Evolutionary conservation across 1,140 invertebrate species (phyloP).

Genomic region (Venustaconcha ellipsiformis): DNA sequence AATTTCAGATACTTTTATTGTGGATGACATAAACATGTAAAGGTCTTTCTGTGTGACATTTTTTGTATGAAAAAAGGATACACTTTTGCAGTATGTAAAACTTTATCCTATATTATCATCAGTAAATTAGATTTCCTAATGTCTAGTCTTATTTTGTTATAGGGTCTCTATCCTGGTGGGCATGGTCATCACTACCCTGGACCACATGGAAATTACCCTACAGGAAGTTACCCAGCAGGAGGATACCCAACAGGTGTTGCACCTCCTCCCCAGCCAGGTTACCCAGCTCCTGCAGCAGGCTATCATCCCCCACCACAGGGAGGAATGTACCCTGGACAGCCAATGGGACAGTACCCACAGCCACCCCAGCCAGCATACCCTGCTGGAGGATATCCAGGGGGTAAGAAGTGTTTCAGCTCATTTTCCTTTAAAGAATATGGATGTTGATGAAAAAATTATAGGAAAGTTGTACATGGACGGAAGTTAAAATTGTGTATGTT

Average conservation of each 20-base stretch:
- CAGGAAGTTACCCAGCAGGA: neutral
- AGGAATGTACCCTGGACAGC: neutral
- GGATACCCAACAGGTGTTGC: slow-evolving; percentile 23
- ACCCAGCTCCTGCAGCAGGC: slow-evolving; percentile 6
- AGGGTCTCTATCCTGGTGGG: neutral
- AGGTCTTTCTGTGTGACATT: too few species aligned
- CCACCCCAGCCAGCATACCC: slow-evolving; percentile 3
- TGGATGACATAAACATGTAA: too few species aligned
- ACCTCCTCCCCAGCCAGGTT: slow-evolving; percentile 12
- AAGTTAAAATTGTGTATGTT: too few species aligned
- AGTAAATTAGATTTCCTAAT: too few species aligned
- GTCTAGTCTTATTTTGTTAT: neutral
- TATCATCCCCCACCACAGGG: neutral
- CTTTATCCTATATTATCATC: neutral
- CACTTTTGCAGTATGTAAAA: too few species aligned
- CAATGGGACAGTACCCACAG: too few species aligned
- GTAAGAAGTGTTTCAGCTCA: too few species aligned
- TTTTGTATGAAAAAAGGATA: too few species aligned
- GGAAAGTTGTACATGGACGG: too few species aligned
- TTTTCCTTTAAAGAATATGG: too few species aligned
- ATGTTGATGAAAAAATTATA: too few species aligned
- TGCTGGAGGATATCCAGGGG: neutral
- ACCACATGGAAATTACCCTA: slow-evolving; percentile 15
- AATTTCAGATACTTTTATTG: too few species aligned
- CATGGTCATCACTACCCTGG: slow-evolving; percentile 6